Evolutionary conservation across 2,113 vertebrate species (phyloP).

Genomic region (Motacilla tschutschensis): DNA sequence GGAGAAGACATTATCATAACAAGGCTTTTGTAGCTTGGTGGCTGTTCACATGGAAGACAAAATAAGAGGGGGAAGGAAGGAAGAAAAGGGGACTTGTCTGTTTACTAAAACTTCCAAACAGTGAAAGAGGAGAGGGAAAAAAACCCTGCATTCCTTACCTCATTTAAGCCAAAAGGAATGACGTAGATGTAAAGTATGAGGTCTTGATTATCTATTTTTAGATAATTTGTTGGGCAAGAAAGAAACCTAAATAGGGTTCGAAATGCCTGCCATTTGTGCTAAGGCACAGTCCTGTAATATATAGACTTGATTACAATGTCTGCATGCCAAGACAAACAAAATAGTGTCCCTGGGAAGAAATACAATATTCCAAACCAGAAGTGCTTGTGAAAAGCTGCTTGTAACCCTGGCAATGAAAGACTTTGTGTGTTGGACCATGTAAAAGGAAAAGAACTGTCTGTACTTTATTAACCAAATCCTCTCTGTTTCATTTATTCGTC

Average conservation of each 20-base stretch:
- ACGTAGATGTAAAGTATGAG: conserved; percentile 41
- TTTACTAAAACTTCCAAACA: conserved; percentile 2
- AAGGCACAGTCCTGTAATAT: conserved; percentile 41
- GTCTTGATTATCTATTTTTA: conserved; percentile 66
- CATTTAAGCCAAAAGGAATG: conserved; percentile 26
- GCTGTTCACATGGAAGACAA: neutral
- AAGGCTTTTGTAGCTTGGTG: conserved; percentile 1
- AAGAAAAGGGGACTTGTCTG: neutral
- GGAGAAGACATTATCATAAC: neutral
- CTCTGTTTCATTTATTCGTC: conserved; percentile 42
- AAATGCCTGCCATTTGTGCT: conserved; percentile 54
- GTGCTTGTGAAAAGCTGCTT: conserved; percentile 61
- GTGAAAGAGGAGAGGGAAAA: neutral
- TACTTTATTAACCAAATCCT: conserved; percentile 48
- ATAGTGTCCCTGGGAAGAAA: conserved; percentile 69
- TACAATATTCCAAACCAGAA: conserved; percentile 67
- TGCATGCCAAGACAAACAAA: conserved; percentile 67
- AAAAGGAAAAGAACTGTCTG: conserved; percentile 52
- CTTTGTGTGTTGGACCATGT: conserved; percentile 26
- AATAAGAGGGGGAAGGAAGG: neutral
- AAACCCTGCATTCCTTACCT: neutral
- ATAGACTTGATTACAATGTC: conserved; percentile 63
- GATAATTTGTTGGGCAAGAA: conserved; percentile 54
- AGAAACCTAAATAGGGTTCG: conserved; percentile 60
- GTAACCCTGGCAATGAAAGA: conserved; percentile 73